Base-by-base conservation (phyloP, 1,140 invertebrate species). In the Dendroctonus ponderosae region DNA sequence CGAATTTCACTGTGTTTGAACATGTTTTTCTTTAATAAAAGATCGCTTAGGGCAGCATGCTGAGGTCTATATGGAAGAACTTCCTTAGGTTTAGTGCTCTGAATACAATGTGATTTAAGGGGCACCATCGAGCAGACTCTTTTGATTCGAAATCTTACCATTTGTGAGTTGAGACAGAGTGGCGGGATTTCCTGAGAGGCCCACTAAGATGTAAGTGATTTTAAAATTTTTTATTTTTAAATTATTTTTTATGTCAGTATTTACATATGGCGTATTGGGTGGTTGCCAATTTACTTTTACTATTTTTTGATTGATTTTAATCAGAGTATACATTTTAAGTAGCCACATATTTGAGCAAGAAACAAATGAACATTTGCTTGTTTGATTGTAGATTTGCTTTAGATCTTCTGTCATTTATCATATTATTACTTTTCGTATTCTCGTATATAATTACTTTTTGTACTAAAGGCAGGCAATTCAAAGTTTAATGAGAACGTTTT, bases 191-290 rank as follows among this genome's bases (percentile, higher is more conserved):
- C 12, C 11, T 14, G 50, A 52, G 14, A 51, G 52, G 40, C 14
- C 60, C 49, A 15, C 41, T 15, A 62, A 62, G 37, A 62, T 62
- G 60, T 62, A 62, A 62, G 60, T 62, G 9, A 15, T 49, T 60
- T 50, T 11, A 6, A 37, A 12, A 26, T 52, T 14, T 48, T 7
- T 52, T 15, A 52, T 52, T 52, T 52, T 26, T 14, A 51, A 7
- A 15, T 52, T 52, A 37, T 12, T 52, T 26, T 52, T 26, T 52
- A 9, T 46, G 2, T 46, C 44, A 26, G 26, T 26, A 26, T 26
- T 2, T 26, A 3, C 3, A 26, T n/a, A n/a, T n/a, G n/a, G n/a
- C n/a, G n/a, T n/a, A n/a, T n/a, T n/a, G 43, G 3, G 50, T 15
- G 50, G 50, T 51, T n/a, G 12, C 8, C 12, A 51, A 51, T 51